A percentile compares a stretch with the other conserved stretches of the same genome.
These are phyloP conservation scores for Heliornis fulica DNA, from an alignment of 2,113 vertebrate genomes.

Conservation along the genomic window DNA sequence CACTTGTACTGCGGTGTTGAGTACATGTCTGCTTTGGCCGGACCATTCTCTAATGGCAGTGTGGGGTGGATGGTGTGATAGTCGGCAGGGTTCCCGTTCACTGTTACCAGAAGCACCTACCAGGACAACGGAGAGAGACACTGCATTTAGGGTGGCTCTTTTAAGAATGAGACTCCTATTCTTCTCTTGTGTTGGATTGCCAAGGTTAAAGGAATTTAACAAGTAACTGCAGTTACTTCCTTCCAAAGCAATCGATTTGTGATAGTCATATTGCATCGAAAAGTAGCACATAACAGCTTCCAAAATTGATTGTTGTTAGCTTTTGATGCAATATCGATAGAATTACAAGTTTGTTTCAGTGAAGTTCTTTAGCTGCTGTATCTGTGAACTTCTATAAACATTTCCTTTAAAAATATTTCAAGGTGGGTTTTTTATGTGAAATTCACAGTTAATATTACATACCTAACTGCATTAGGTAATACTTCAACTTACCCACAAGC, in stretches of 20 bases:
- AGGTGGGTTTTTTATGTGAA: not conserved
- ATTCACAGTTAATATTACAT: not conserved
- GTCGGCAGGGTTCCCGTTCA: conserved; percentile 91
- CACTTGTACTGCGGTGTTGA: conserved; percentile 92
- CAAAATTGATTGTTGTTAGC: not conserved
- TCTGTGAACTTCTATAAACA: not conserved
- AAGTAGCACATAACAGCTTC: not conserved
- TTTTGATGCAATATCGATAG: not conserved
- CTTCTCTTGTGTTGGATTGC: not conserved
- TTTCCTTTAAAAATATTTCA: not conserved
- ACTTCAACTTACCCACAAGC: not conserved
- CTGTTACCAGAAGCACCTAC: conserved; percentile 84
- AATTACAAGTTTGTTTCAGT: not conserved
- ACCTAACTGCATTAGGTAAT: not conserved
- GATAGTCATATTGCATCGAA: not conserved
- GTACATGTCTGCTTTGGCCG: conserved; percentile 84
- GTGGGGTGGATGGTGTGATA: conserved; percentile 79
- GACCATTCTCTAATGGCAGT: conserved; percentile 86
- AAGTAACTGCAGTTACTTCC: not conserved
- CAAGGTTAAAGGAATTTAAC: not conserved
- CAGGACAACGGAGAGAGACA: not conserved
- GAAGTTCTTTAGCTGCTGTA: not conserved
- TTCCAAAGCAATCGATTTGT: not conserved
- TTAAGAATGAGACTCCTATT: not conserved
- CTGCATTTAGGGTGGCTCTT: not conserved